Evolutionary conservation across 1,140 invertebrate species (phyloP).

Genomic region (Temnothorax curvispinosus): DNA sequence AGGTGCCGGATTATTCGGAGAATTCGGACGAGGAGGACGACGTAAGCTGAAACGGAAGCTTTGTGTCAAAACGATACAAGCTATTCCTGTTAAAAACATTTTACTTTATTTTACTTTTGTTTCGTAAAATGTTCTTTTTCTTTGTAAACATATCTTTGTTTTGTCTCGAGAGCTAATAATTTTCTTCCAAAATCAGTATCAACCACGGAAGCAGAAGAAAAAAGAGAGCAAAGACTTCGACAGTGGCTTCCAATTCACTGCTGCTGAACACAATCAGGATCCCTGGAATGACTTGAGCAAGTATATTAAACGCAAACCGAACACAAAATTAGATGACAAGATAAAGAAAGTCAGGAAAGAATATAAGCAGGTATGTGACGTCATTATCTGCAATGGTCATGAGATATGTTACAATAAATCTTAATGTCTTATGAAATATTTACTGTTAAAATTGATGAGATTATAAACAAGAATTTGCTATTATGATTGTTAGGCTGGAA

Average conservation of each 20-base stretch:
- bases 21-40: conserved; percentile 93
- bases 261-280: conserved; percentile 92
- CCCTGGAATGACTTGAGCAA: conserved; percentile 95
- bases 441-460: conserved; percentile 25
- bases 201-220: conserved; percentile 91
- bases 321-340: conserved; percentile 94
- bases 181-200: conserved; percentile 87
- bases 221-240: conserved; percentile 91
- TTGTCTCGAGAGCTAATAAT: neutral
- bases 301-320: conserved; percentile 93
- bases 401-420: conserved; percentile 29
- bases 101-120: conserved; percentile 34
- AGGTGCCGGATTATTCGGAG: conserved; percentile 92
- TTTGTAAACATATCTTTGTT: conserved; percentile 8
- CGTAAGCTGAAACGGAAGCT: conserved; percentile 85
- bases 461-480: conserved; percentile 18
- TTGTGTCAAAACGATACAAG: neutral
- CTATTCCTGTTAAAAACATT: conserved; percentile 39
- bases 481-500: conserved; percentile 59
- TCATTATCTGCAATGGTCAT: conserved; percentile 56
- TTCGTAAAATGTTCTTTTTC: neutral
- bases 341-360: conserved; percentile 89
- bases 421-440: conserved; percentile 29
- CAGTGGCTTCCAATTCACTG: conserved; percentile 90
- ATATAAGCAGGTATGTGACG: conserved; percentile 78